phyloP scores from a whole-genome alignment of 2,888 invertebrate genomes.

The Spodoptera littoralis region DNA sequence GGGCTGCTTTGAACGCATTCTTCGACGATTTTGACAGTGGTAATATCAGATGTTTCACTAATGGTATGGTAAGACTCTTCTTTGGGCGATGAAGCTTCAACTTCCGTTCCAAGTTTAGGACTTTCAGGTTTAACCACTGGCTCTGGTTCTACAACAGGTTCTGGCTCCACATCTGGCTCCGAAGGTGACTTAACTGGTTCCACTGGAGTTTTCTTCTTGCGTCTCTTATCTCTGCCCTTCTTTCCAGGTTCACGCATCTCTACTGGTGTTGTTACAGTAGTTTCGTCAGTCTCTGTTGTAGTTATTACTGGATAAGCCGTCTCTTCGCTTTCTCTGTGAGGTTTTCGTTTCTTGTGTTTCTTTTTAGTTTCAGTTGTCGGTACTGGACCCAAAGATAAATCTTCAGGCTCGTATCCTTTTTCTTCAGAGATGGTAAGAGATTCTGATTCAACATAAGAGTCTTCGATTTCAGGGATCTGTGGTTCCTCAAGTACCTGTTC shows the following conservation, averaged over 20 bases:
- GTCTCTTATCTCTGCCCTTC: conserved; percentile 83
- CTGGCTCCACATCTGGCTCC: conserved; percentile 47
- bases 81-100: conserved; percentile 85
- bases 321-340: conserved; percentile 77
- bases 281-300: conserved; percentile 80
- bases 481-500: conserved; percentile 5
- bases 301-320: conserved; percentile 79
- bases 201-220: conserved; percentile 81
- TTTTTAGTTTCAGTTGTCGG: conserved; percentile 79
- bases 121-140: conserved; percentile 74
- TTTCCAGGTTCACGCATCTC: conserved; percentile 70
- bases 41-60: conserved; percentile 88
- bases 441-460: conserved; percentile 83
- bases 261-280: conserved; percentile 68
- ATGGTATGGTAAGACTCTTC: conserved; percentile 90
- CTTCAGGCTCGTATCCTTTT: conserved; percentile 93
- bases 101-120: conserved; percentile 84
- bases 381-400: conserved; percentile 85
- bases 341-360: conserved; percentile 84
- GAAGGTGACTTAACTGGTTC: conserved; percentile 63
- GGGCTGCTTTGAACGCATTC: conserved; percentile 89
- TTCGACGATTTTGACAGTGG: conserved; percentile 91
- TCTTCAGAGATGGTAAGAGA: conserved; percentile 81
- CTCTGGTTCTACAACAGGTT: conserved; percentile 50
- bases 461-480: conserved; percentile 29